phyloP scores from a whole-genome alignment of 1,140 invertebrate species.

The Conopomorpha cramerella region DNA sequence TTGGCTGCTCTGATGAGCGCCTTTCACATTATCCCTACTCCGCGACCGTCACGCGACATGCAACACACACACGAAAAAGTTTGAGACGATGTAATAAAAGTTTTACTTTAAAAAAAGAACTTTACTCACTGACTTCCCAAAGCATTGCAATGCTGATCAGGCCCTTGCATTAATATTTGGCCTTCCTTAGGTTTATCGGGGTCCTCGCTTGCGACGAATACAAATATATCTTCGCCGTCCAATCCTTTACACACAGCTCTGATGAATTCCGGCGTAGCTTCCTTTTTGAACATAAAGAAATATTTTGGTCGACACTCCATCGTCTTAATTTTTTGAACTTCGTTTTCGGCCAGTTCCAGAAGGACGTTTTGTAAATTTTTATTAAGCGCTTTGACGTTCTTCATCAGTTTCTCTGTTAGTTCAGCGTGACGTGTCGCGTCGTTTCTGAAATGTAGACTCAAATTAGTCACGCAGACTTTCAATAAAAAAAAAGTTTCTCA shows the following conservation, averaged over 20 bases:
- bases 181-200: slow-evolving; percentile 68
- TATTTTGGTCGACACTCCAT: slow-evolving; percentile 59
- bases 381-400: slow-evolving; percentile 65
- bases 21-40: no score
- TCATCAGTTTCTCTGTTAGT: slow-evolving; percentile 73
- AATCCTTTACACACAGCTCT: slow-evolving; percentile 67
- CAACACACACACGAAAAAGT: no score
- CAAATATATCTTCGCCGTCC: slow-evolving; percentile 59
- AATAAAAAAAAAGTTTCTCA: slow-evolving; percentile 25
- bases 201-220: slow-evolving; percentile 73
- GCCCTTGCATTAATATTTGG: slow-evolving; percentile 67
- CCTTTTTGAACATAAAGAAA: slow-evolving; percentile 68
- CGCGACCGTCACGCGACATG: no score
- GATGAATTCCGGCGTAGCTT: slow-evolving; percentile 76
- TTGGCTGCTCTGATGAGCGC: no score
- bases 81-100: no score
- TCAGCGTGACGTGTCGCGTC: slow-evolving; percentile 69
- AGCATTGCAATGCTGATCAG: slow-evolving; percentile 29
- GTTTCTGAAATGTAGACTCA: no score
- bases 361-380: slow-evolving; percentile 69
- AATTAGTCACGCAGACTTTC: no score
- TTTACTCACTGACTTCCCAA: slow-evolving; percentile 37
- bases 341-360: slow-evolving; percentile 68
- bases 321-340: slow-evolving; percentile 65
- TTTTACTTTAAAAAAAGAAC: no score